Evolutionary conservation across 2,888 invertebrate species (phyloP).

Genomic region (Drosophila borealis): DNA sequence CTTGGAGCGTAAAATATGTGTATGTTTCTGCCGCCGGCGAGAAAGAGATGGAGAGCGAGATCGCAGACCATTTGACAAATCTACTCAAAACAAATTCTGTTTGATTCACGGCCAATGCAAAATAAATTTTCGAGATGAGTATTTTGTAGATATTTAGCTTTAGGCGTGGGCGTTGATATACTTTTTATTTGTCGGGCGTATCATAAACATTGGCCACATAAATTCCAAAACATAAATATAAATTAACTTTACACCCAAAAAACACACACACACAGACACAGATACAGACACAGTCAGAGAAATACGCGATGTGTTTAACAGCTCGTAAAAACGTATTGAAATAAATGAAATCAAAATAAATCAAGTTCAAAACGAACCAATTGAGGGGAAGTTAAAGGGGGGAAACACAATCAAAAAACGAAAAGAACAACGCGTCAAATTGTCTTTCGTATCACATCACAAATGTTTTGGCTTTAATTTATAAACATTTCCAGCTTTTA

Average conservation of each 20-base stretch:
- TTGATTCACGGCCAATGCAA: conserved; percentile 48
- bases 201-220: conserved; percentile 61
- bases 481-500: conserved; percentile 40
- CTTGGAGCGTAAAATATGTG: conserved; percentile 10
- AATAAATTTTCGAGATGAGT: conserved; percentile 21
- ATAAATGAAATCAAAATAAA: conserved; percentile 20
- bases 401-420: conserved; percentile 61
- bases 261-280: background rate
- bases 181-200: conserved; percentile 34
- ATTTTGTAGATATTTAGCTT: conserved; percentile 22
- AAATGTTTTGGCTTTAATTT: conserved; percentile 40
- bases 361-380: conserved; percentile 38
- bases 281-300: background rate
- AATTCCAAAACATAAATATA: conserved; percentile 56
- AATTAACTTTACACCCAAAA: conserved; percentile 30
- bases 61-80: conserved; percentile 26
- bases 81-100: conserved; percentile 35
- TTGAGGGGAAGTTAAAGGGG: background rate
- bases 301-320: conserved; percentile 45
- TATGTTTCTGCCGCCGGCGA: conserved; percentile 14
- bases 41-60: background rate
- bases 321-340: conserved; percentile 48
- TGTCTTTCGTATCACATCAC: conserved; percentile 72
- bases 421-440: conserved; percentile 64
- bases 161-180: conserved; percentile 45